These are phyloP conservation scores for Anser cygnoides DNA, from an alignment of 2,113 vertebrate genomes.

Conservation along the genomic window DNA sequence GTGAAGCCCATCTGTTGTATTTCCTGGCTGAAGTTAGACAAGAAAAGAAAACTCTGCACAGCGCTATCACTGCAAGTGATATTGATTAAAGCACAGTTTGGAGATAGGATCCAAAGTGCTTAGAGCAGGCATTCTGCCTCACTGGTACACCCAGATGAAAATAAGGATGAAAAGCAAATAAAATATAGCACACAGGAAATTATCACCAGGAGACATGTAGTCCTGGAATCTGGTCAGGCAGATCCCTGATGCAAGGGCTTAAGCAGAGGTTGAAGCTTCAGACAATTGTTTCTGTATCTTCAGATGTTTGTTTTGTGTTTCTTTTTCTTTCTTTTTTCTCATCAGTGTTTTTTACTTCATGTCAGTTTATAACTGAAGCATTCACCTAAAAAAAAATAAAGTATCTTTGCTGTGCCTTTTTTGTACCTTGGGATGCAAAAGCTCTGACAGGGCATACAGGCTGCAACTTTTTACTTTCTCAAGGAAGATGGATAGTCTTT, in stretches of 20 bases:
- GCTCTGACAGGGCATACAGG: not conserved
- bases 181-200: not conserved
- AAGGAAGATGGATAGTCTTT: not conserved
- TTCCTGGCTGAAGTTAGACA: constrained; percentile 50
- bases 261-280: not conserved
- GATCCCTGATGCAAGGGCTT: not conserved
- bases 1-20: constrained; percentile 61
- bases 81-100: constrained; percentile 28
- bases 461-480: not conserved
- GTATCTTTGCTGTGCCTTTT: not conserved
- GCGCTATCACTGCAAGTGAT: constrained; percentile 10
- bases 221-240: not conserved
- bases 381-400: not conserved
- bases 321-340: not conserved
- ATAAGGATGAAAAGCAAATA: not conserved
- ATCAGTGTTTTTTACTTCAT: not conserved
- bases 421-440: not conserved
- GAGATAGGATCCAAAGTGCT: constrained; percentile 24
- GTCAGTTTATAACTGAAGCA: not conserved
- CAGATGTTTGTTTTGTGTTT: not conserved
- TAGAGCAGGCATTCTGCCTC: constrained; percentile 19
- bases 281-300: not conserved
- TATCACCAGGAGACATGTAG: not conserved
- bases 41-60: constrained; percentile 17
- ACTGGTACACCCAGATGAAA: not conserved